phyloP scores from a whole-genome alignment of 2,888 invertebrate genomes.

The Melanargia galathea region DNA sequence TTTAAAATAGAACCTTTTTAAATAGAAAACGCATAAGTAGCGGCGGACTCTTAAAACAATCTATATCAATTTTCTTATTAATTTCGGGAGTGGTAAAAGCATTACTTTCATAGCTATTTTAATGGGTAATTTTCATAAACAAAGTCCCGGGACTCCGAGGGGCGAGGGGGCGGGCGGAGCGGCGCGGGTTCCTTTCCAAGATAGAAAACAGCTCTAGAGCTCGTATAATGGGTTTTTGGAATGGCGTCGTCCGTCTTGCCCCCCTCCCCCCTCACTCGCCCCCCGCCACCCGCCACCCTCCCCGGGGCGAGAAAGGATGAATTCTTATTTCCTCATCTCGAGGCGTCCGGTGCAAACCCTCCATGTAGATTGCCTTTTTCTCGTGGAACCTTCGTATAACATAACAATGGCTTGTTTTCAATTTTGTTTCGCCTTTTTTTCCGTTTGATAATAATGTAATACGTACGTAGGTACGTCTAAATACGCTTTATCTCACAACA shows the following conservation, averaged over 20 bases:
- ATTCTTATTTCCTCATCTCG: slow-evolving; percentile 82
- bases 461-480: slow-evolving; percentile 34
- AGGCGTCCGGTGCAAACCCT: slow-evolving; percentile 79
- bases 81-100: slow-evolving; percentile 79
- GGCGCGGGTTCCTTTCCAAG: slow-evolving; percentile 74
- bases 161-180: slow-evolving; percentile 53
- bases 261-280: slow-evolving; percentile 66
- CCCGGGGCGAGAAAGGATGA: slow-evolving; percentile 79
- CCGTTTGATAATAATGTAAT: slow-evolving; percentile 47
- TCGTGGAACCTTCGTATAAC: slow-evolving; percentile 76
- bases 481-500: slow-evolving; percentile 22
- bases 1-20: not conserved
- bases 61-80: slow-evolving; percentile 81
- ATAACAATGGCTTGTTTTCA: slow-evolving; percentile 81
- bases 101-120: slow-evolving; percentile 82
- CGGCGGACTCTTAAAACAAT: slow-evolving; percentile 57
- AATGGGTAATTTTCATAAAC: slow-evolving; percentile 82
- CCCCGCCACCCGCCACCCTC: slow-evolving; percentile 45
- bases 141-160: slow-evolving; percentile 78
- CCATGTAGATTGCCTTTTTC: slow-evolving; percentile 81
- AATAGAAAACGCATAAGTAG: slow-evolving; percentile 17
- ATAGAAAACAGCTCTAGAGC: slow-evolving; percentile 84
- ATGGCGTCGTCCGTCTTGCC: slow-evolving; percentile 87
- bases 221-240: slow-evolving; percentile 87
- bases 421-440: slow-evolving; percentile 65